Base-by-base conservation (phyloP, 2,888 invertebrate genomes). In the Syrphus vitripennis region DNA sequence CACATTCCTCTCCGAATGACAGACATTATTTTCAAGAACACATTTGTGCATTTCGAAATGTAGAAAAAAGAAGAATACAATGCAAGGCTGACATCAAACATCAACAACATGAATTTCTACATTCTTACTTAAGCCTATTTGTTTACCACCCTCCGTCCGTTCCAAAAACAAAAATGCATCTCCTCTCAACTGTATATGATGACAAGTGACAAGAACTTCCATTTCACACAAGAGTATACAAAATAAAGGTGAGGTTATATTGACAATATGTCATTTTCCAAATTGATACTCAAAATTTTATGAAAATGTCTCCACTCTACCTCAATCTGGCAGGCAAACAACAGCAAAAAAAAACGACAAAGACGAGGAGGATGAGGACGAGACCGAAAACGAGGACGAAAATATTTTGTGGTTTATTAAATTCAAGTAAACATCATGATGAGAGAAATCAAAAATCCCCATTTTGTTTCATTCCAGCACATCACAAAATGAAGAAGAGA, bases 351-450 rank as follows among this genome's bases (percentile, higher is more conserved):
- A 4, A 6, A 4, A 40, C 40, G n/a, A 26, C 24, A 34, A 34
- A 5, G 14, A 14, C 12, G 3, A 9, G 3, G 0, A 24, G 3
- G 24, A 50, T 9, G 31, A 31, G 6, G 9, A 7, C 31, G 31
- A 7, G 9, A 21, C 4, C 50, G 24, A 50, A 14, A 14, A 53
- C 26, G 21, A 24, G 10, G 45, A 26, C 5, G 6, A 29, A 10
- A 57, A 37, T n/a, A 70, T 74, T 77, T 69, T 86, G 82, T 74
- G 86, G 82, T 70, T 70, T 82, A 82, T 86, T 86, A 71, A 69
- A 82, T 81, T 74, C 63, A 63, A 74, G 57, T 26, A 61, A 74
- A 82, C 76, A 70, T n/a, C n/a, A n/a, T n/a, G n/a, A n/a, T 74
- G 86, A 69, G 29, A 48, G 40, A 14, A 61, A 77, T 40, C 40